Base-by-base conservation (phyloP, 2,888 invertebrate genomes). In the Sphaerophoria rueppellii region DNA sequence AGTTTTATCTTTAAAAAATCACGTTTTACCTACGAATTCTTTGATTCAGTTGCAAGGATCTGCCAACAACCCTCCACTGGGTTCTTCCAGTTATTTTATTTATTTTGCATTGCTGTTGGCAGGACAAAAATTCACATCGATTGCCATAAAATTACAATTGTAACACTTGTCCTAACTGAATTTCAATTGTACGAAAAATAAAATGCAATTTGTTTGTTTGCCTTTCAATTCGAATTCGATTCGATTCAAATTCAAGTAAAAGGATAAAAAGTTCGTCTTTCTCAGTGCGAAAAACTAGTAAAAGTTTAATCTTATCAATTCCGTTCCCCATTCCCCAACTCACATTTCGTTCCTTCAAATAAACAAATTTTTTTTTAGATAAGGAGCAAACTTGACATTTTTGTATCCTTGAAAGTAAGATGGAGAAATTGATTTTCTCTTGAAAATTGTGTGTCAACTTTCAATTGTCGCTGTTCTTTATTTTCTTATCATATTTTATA, bases 371-470 rank as follows among this genome's bases (percentile, higher is more conserved):
- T 7, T 9, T 9, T 43, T 11, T 43, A 43, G 43, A 43, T 43
- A 11, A 43, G 11, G 37, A 58, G 14, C 40, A 24, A 40, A 58
- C 16, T 40, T 40, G 58, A 40, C 24, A 60, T 6, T 43, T 65
- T 70, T 54, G 35, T 34, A 52, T 48, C 48, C 46, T 65, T 50
- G 48, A 50, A 14, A 7, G 24, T 2, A 24, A 24, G 24, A 24
- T 24, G 24, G 24, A 67, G 34, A 70, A 79, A 79, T 79, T 82
- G 82, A 79, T 82, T 82, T 82, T 71, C 65, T 55, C 77, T 57
- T 63, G 48, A 63, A 34, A 50, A 65, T 4, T 37, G 24, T 48
- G 73, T 73, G 55, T 54, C 61, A 73, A 73, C 48, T 48, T 37
- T 54, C 58, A 40, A 14, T 52, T 40, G 11, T 11, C 24, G 9